A percentile compares a stretch with the other conserved stretches of the same genome.
phyloP scores from a whole-genome alignment of 2,888 invertebrate genomes.

The Oscheius sp. region DNA sequence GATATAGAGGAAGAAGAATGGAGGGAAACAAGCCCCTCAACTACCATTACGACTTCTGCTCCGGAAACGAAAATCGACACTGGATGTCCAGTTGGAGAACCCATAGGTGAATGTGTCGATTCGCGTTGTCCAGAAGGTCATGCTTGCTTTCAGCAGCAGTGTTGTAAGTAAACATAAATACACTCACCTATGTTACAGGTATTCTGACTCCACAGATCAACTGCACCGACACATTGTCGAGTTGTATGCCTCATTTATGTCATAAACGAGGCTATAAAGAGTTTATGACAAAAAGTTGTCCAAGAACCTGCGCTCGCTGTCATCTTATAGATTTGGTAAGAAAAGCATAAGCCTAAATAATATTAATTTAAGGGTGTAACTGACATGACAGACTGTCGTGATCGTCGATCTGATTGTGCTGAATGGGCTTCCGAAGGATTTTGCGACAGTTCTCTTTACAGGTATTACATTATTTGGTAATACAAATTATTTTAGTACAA shows the following conservation, averaged over 20 bases:
- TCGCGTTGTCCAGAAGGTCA: slow-evolving; percentile 58
- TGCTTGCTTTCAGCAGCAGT: slow-evolving; percentile 55
- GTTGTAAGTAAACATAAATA: slow-evolving; percentile 40
- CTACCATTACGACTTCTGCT: slow-evolving; percentile 34
- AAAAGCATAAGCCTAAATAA: background rate
- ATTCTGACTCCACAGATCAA: slow-evolving; percentile 59
- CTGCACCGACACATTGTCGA: slow-evolving; percentile 53
- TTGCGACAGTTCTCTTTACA: slow-evolving; percentile 58
- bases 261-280: slow-evolving; percentile 52
- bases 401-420: slow-evolving; percentile 57
- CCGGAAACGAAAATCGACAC: slow-evolving; percentile 35
- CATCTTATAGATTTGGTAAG: slow-evolving; percentile 49
- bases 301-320: slow-evolving; percentile 59
- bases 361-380: slow-evolving; percentile 33
- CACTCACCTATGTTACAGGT: slow-evolving; percentile 26
- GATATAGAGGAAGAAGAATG: slow-evolving; percentile 8
- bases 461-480: no score
- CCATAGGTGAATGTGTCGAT: slow-evolving; percentile 48
- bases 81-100: slow-evolving; percentile 54
- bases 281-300: slow-evolving; percentile 61
- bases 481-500: no score
- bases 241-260: slow-evolving; percentile 54
- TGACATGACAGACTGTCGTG: slow-evolving; percentile 50
- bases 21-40: slow-evolving; percentile 3
- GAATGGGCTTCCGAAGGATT: slow-evolving; percentile 62